Percentiles rank a stretch among this genome's conserved stretches.
phyloP scores from a whole-genome alignment of 2,113 vertebrate genomes.

The Megaceryle torquata region DNA sequence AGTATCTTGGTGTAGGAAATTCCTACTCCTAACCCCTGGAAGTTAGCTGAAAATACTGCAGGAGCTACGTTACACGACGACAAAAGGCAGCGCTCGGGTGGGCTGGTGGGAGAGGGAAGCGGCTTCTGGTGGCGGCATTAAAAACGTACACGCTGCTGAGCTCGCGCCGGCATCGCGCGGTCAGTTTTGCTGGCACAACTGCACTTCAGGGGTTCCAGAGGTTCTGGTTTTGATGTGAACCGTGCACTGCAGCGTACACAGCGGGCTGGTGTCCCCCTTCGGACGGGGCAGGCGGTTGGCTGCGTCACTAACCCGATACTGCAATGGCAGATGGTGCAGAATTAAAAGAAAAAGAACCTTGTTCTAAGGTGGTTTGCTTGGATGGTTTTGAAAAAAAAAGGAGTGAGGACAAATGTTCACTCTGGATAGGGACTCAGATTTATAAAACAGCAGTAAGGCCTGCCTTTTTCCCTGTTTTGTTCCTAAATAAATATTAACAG shows the following conservation, averaged over 20 bases:
- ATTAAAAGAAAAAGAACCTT: background rate
- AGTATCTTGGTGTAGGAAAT: background rate
- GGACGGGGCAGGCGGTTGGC: background rate
- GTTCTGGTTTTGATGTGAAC: background rate
- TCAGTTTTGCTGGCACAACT: background rate
- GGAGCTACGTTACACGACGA: background rate
- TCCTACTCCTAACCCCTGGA: background rate
- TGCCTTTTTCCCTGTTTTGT: background rate
- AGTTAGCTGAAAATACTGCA: background rate
- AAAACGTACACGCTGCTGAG: background rate
- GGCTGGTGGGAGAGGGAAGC: background rate
- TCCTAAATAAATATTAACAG: background rate
- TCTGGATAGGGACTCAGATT: background rate
- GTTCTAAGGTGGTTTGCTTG: background rate
- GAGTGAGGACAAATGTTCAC: background rate
- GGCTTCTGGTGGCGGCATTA: background rate
- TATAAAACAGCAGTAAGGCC: background rate
- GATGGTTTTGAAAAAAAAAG: background rate
- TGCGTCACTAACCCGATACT: background rate
- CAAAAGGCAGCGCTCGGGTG: background rate
- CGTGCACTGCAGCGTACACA: too few relatives aligned
- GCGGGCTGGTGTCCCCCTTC: background rate
- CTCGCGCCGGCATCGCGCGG: background rate
- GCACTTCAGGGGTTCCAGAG: background rate
- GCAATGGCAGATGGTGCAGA: rapidly evolving